phyloP scores from a whole-genome alignment of 2,888 invertebrate genomes.

The Tineola bisselliella region DNA sequence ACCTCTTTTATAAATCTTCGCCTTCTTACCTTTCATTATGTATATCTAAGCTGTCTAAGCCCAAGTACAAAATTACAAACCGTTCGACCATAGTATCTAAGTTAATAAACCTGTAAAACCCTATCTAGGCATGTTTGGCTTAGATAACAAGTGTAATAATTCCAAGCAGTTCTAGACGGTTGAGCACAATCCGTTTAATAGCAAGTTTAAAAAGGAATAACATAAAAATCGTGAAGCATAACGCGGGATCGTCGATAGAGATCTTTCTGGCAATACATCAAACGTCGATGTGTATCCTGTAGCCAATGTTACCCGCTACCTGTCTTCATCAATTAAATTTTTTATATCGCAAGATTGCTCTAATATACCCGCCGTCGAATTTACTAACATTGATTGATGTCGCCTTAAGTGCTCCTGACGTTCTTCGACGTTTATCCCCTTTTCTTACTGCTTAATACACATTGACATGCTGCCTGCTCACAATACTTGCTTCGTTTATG shows the following conservation, averaged over 20 bases:
- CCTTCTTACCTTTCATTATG: too few relatives aligned
- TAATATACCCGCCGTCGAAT: slow-evolving; percentile 42
- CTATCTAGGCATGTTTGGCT: background rate
- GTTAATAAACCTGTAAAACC: too few relatives aligned
- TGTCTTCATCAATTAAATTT: slow-evolving; percentile 63
- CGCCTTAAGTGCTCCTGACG: slow-evolving; percentile 35
- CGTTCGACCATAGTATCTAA: too few relatives aligned
- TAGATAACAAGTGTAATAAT: background rate
- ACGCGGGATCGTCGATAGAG: slow-evolving; percentile 26
- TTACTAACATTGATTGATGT: slow-evolving; percentile 51
- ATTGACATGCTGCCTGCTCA: background rate
- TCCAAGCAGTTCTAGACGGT: slow-evolving; percentile 4
- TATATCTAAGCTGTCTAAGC: too few relatives aligned
- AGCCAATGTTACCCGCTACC: slow-evolving; percentile 27
- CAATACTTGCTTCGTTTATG: background rate
- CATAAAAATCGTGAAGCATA: slow-evolving; percentile 12
- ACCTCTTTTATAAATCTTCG: too few relatives aligned
- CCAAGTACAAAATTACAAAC: too few relatives aligned
- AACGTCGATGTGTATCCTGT: slow-evolving; percentile 21
- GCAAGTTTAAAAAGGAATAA: slow-evolving; percentile 11
- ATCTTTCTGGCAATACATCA: slow-evolving; percentile 47
- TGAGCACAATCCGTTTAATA: slow-evolving; percentile 1
- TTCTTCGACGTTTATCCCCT: background rate
- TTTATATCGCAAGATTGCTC: slow-evolving; percentile 40
- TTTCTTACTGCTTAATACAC: background rate